These are phyloP conservation scores for Cettia cetti DNA, from an alignment of 2,113 vertebrate species.

Conservation along the genomic window DNA sequence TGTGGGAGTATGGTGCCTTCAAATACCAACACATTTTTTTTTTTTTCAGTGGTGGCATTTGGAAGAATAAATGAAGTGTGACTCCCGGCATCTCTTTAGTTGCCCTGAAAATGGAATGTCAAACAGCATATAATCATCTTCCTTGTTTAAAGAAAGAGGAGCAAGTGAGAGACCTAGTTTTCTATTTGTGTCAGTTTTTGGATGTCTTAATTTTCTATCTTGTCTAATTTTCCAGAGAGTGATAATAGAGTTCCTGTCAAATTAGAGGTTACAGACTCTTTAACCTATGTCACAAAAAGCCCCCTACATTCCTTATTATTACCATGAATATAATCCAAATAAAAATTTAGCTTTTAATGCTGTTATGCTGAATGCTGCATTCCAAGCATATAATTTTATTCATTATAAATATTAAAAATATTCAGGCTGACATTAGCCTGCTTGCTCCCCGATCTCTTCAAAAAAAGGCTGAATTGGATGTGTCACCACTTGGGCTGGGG, in stretches of 20 bases:
- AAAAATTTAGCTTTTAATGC: conserved; percentile 65
- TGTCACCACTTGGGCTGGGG: background rate
- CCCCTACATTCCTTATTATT: conserved; percentile 59
- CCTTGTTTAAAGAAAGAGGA: conserved; percentile 59
- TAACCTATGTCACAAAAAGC: conserved; percentile 58
- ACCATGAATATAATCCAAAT: conserved; percentile 67
- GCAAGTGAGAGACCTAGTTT: conserved; percentile 65
- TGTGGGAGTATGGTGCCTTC: conserved; percentile 53
- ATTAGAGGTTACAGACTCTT: conserved; percentile 74
- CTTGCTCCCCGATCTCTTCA: background rate
- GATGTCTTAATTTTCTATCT: conserved; percentile 75
- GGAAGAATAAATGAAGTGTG: conserved; percentile 65
- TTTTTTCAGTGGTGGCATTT: conserved; percentile 54
- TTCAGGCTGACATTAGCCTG: conserved; percentile 43
- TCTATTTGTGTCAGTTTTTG: conserved; percentile 75
- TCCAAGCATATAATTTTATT: conserved; percentile 70
- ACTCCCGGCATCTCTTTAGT: conserved; percentile 57
- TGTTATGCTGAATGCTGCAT: conserved; percentile 55
- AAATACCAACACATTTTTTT: conserved; percentile 41
- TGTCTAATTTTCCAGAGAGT: conserved; percentile 71
- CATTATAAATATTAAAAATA: conserved; percentile 70
- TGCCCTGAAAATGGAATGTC: conserved; percentile 72
- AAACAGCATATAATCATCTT: conserved; percentile 72
- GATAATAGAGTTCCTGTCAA: conserved; percentile 75
- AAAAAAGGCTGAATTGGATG: background rate